Conservation (phyloP, 2,113 vertebrate genomes). For the Rhea pennata region DNA sequence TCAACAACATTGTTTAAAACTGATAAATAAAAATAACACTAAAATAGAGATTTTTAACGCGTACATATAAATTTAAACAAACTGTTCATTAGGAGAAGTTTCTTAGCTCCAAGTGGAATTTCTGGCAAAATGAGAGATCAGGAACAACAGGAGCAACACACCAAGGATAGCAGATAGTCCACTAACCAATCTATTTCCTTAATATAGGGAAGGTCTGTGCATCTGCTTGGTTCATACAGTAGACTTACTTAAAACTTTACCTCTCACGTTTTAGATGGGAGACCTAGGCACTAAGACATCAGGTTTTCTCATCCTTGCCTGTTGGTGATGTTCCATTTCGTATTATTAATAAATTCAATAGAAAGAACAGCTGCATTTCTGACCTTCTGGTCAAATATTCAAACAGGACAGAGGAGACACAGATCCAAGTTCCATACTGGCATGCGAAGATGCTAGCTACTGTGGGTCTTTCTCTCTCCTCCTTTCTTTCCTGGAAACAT, state of each 20-base stretch:
- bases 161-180: background rate
- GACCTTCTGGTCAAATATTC: background rate
- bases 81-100: too few relatives aligned
- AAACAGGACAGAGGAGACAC: background rate
- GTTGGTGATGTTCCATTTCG: background rate
- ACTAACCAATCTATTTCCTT: background rate
- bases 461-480: background rate
- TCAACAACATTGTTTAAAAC: too few relatives aligned
- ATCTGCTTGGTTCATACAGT: background rate
- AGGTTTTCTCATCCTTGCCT: background rate
- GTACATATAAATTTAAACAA: too few relatives aligned
- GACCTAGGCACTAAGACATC: background rate
- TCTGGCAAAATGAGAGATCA: background rate
- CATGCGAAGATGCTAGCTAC: background rate
- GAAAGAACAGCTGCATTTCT: background rate
- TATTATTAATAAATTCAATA: background rate
- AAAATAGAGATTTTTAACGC: too few relatives aligned
- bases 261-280: background rate
- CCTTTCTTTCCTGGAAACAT: background rate
- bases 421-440: background rate
- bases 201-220: background rate
- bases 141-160: background rate
- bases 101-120: background rate
- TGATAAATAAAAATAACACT: too few relatives aligned
- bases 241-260: background rate